Conservation (phyloP, 2,888 invertebrate species). For the Drosophila antonietae region DNA sequence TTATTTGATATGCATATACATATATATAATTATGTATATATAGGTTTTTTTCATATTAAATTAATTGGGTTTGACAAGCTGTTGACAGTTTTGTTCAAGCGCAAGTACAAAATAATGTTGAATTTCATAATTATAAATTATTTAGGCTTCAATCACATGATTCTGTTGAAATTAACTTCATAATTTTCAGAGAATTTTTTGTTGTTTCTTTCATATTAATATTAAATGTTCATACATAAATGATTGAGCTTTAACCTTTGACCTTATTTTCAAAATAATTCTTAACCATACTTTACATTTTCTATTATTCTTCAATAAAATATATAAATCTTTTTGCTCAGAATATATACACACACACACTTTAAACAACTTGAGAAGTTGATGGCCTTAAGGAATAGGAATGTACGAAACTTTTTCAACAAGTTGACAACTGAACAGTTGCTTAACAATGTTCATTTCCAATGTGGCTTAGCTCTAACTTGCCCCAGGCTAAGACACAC, state of each 20-base stretch:
- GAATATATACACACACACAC: neutral
- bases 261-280: neutral
- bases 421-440: slow-evolving; percentile 63
- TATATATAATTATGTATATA: neutral
- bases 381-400: slow-evolving; percentile 14
- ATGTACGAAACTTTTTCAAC: slow-evolving; percentile 28
- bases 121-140: neutral
- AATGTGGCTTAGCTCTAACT: slow-evolving; percentile 35
- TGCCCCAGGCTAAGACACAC: slow-evolving; percentile 41
- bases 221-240: neutral
- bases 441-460: slow-evolving; percentile 50
- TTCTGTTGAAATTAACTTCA: neutral
- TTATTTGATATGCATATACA: neutral
- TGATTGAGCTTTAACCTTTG: neutral
- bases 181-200: neutral
- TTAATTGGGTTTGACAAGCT: slow-evolving; percentile 12
- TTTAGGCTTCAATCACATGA: too few relatives aligned
- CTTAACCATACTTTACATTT: neutral
- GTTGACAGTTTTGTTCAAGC: neutral
- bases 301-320: neutral
- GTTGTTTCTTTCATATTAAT: neutral
- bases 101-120: slow-evolving; percentile 9
- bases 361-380: slow-evolving; percentile 24
- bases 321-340: neutral
- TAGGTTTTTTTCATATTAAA: neutral